phyloP scores from a whole-genome alignment of 1,140 invertebrate genomes.

The Pseudomyrmex flavicornis region DNA sequence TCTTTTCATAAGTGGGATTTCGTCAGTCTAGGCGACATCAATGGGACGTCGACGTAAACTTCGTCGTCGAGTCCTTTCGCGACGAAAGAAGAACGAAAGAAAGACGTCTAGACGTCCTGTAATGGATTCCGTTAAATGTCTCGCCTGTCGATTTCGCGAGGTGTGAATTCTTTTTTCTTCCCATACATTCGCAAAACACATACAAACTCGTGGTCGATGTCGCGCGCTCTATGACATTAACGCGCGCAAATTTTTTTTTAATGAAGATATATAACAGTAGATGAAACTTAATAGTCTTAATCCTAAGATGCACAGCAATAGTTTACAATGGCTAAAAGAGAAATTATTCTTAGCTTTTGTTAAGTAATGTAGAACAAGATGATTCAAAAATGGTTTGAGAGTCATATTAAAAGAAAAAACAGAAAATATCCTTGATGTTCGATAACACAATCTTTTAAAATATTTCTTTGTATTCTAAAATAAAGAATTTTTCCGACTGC shows the following conservation, averaged over 20 bases:
- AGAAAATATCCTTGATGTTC: background rate
- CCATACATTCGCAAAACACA: conserved; percentile 3
- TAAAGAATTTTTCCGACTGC: background rate
- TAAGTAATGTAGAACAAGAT: too few species aligned
- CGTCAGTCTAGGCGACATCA: conserved; percentile 51
- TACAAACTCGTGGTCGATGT: conserved; percentile 10
- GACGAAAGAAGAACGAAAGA: conserved; percentile 35
- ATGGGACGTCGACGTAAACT: conserved; percentile 47
- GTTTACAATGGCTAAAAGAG: background rate
- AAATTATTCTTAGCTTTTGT: background rate
- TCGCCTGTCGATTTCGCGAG: conserved; percentile 41
- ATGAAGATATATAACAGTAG: background rate
- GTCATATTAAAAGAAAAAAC: too few species aligned
- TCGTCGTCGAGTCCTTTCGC: conserved; percentile 46
- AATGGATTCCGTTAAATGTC: conserved; percentile 59
- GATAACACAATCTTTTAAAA: background rate
- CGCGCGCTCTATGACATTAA: background rate
- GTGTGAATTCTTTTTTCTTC: background rate
- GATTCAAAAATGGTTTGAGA: too few species aligned
- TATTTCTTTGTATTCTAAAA: background rate
- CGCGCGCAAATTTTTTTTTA: background rate
- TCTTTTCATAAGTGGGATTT: conserved; percentile 49
- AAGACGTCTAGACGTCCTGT: conserved; percentile 46
- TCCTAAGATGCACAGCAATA: background rate
- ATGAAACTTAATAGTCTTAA: conserved; percentile 2